phyloP scores from a whole-genome alignment of 92 coral and sea anemone species.

The Isaurus tuberculatus region DNA sequence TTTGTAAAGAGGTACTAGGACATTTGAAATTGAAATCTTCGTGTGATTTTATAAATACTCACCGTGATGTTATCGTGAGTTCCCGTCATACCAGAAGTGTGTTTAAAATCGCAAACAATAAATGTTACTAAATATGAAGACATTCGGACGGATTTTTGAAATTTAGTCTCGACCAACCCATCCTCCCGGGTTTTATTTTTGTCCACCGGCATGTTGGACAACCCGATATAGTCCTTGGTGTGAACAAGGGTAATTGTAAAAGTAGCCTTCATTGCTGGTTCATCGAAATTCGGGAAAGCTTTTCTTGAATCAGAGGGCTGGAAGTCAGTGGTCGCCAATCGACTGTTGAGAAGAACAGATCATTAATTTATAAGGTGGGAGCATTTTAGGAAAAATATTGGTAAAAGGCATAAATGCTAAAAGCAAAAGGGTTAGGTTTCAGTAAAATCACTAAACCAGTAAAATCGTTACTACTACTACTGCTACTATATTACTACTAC shows the following conservation, averaged over 20 bases:
- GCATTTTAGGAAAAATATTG: background rate
- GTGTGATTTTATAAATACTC: background rate
- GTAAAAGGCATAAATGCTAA: too few relatives aligned
- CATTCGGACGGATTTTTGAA: conserved; percentile 92
- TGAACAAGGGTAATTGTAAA: conserved; percentile 82
- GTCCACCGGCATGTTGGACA: conserved; percentile 85
- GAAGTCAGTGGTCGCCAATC: conserved; percentile 85
- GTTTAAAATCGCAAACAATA: conserved; percentile 88
- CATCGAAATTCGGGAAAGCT: conserved; percentile 92
- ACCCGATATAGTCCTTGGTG: conserved; percentile 73
- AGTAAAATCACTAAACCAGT: too few relatives aligned
- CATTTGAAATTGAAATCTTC: too few relatives aligned
- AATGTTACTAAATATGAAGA: conserved; percentile 88
- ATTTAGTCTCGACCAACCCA: conserved; percentile 68
- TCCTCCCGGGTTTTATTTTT: conserved; percentile 18
- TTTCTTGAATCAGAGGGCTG: conserved; percentile 93
- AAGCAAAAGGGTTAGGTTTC: too few relatives aligned
- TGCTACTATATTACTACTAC: too few relatives aligned
- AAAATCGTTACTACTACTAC: too few relatives aligned
- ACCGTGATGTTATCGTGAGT: conserved; percentile 75
- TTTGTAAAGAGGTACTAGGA: too few relatives aligned
- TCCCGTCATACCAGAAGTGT: conserved; percentile 70
- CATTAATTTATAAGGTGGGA: background rate
- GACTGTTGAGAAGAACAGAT: conserved; percentile 50
- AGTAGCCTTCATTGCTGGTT: conserved; percentile 93